phyloP scores from a whole-genome alignment of 1,140 invertebrate species.

The Phocides pigmalion region DNA sequence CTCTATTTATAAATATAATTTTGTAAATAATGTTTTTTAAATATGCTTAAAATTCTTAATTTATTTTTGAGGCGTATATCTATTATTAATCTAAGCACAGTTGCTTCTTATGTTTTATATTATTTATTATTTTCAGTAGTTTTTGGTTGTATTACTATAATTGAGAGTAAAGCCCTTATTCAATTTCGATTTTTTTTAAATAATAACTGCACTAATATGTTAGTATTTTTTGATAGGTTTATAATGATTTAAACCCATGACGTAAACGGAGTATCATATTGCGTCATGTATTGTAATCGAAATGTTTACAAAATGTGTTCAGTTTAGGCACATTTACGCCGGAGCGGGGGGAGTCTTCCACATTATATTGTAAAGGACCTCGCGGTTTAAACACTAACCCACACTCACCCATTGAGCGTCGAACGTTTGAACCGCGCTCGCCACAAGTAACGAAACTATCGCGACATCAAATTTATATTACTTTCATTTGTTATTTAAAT shows the following conservation, averaged over 20 bases:
- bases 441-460: slow-evolving; percentile 3
- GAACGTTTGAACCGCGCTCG: slow-evolving; percentile 37
- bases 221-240: too few species aligned
- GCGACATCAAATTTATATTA: not conserved
- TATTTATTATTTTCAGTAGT: too few species aligned
- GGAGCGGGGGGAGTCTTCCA: slow-evolving; percentile 49
- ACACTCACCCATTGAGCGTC: slow-evolving; percentile 45
- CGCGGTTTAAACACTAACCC: slow-evolving; percentile 36
- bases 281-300: slow-evolving; percentile 11
- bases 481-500: not conserved
- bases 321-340: slow-evolving; percentile 2
- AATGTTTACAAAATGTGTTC: slow-evolving; percentile 1
- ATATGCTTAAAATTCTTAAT: too few species aligned
- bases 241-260: not conserved
- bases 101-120: too few species aligned
- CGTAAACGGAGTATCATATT: not conserved
- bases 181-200: too few species aligned
- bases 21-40: too few species aligned
- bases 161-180: too few species aligned
- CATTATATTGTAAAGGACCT: slow-evolving; percentile 60
- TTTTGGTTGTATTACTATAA: too few species aligned
- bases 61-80: too few species aligned
- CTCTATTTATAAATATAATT: too few species aligned
- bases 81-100: too few species aligned
- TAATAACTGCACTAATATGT: not conserved